Conservation (phyloP, 2,113 vertebrate genomes). For the Morone chrysops region DNA sequence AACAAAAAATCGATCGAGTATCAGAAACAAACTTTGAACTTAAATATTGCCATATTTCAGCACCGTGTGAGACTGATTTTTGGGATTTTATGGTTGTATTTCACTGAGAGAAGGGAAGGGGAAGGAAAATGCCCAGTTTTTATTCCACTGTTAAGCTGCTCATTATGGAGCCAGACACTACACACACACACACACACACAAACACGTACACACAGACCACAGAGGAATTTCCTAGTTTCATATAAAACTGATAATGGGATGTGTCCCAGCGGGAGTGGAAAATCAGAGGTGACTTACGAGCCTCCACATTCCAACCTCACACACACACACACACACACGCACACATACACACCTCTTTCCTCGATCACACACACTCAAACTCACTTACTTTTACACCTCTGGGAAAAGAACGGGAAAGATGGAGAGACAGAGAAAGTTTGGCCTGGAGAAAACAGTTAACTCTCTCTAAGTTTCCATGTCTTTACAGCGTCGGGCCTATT, state of each 20-base stretch:
- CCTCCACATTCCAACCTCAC: constrained; percentile 70
- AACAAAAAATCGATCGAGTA: no score
- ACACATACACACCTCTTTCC: constrained; percentile 6
- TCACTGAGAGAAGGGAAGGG: neutral
- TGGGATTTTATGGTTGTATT: constrained; percentile 17
- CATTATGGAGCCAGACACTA: constrained; percentile 51
- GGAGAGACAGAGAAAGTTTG: constrained; percentile 31
- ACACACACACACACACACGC: constrained; percentile 34
- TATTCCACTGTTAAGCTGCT: constrained; percentile 65
- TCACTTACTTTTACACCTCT: constrained; percentile 49
- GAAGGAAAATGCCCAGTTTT: constrained; percentile 50
- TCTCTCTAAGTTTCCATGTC: constrained; percentile 59
- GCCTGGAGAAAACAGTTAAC: constrained; percentile 41
- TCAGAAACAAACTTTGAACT: neutral
- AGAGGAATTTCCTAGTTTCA: constrained; percentile 83
- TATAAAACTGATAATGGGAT: constrained; percentile 88
- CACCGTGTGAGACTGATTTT: neutral
- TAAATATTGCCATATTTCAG: neutral
- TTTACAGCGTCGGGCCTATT: constrained; percentile 10
- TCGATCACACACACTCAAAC: constrained; percentile 23
- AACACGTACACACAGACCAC: constrained; percentile 60
- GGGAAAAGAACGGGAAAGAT: constrained; percentile 17
- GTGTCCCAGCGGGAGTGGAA: constrained; percentile 86
- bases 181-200: constrained; percentile 35
- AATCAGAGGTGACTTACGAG: constrained; percentile 85